A percentile compares a stretch with the other conserved stretches of the same genome.
Conservation (phyloP, 2,888 invertebrate species). For the Orthonevra nobilis region DNA sequence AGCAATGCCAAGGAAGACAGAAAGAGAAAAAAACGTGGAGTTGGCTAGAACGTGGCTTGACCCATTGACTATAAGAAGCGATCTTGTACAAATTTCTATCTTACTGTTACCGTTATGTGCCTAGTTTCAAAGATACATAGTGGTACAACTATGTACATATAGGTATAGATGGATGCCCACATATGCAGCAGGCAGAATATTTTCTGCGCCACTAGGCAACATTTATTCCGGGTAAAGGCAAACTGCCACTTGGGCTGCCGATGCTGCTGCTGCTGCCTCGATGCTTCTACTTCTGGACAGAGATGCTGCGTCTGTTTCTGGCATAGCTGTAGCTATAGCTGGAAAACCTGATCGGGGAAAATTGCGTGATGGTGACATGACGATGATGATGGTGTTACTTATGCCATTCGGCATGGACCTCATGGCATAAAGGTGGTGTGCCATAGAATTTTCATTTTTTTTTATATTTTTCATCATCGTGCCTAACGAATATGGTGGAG, state of each 20-base stretch:
- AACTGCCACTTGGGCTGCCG: constrained; percentile 47
- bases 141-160: constrained; percentile 60
- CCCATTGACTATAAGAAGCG: constrained; percentile 70
- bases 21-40: too few relatives aligned
- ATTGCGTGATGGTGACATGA: constrained; percentile 70
- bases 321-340: constrained; percentile 12
- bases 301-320: constrained; percentile 23
- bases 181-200: constrained; percentile 21
- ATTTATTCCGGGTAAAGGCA: constrained; percentile 50
- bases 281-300: constrained; percentile 16
- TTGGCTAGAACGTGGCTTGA: constrained; percentile 37
- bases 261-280: constrained; percentile 6
- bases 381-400: constrained; percentile 68
- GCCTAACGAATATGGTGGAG: constrained; percentile 63
- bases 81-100: constrained; percentile 68
- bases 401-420: constrained; percentile 64
- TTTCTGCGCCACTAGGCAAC: constrained; percentile 16
- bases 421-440: constrained; percentile 42
- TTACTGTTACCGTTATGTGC: constrained; percentile 66
- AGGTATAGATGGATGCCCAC: constrained; percentile 52
- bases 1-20: too few relatives aligned
- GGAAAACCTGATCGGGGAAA: constrained; percentile 67
- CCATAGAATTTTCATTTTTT: constrained; percentile 24
- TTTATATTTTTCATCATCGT: constrained; percentile 44
- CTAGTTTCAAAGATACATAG: constrained; percentile 62